A percentile compares a stretch with the other conserved stretches of the same genome.
These are phyloP conservation scores for Lepisosteus osseus DNA, from an alignment of 2,113 vertebrate genomes.

Conservation along the genomic window DNA sequence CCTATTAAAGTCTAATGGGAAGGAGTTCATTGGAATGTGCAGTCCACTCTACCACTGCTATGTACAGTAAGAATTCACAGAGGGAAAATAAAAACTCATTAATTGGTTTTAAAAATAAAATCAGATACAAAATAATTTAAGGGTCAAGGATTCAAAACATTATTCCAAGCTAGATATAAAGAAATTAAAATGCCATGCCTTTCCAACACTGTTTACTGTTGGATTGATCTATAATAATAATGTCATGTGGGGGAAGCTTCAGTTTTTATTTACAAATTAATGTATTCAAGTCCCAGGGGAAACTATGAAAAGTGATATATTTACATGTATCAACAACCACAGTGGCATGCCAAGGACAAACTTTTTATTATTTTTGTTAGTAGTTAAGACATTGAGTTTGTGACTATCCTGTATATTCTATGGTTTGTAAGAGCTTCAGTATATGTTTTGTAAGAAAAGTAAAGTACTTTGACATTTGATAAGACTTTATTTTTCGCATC, in stretches of 20 bases:
- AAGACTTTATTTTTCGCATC: too few relatives aligned
- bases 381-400: constrained; percentile 47
- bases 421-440: background rate
- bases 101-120: too few relatives aligned
- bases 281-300: constrained; percentile 57
- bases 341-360: constrained; percentile 65
- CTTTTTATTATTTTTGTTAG: constrained; percentile 23
- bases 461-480: too few relatives aligned
- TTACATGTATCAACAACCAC: constrained; percentile 50
- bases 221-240: constrained; percentile 58
- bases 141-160: too few relatives aligned
- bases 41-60: too few relatives aligned
- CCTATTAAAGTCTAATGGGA: too few relatives aligned
- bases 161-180: too few relatives aligned
- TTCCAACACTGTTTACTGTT: constrained; percentile 56
- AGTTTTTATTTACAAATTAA: constrained; percentile 67
- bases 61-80: too few relatives aligned
- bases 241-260: constrained; percentile 38
- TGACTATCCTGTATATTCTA: background rate
- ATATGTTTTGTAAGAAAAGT: too few relatives aligned
- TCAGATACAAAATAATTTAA: too few relatives aligned
- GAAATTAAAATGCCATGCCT: constrained; percentile 54
- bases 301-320: constrained; percentile 63
- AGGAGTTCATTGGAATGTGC: too few relatives aligned
- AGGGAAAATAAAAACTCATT: too few relatives aligned